Percentiles rank a stretch among this genome's conserved stretches.
These are phyloP conservation scores for Spilosoma lubricipeda DNA, from an alignment of 2,888 invertebrate genomes.

Conservation along the genomic window DNA sequence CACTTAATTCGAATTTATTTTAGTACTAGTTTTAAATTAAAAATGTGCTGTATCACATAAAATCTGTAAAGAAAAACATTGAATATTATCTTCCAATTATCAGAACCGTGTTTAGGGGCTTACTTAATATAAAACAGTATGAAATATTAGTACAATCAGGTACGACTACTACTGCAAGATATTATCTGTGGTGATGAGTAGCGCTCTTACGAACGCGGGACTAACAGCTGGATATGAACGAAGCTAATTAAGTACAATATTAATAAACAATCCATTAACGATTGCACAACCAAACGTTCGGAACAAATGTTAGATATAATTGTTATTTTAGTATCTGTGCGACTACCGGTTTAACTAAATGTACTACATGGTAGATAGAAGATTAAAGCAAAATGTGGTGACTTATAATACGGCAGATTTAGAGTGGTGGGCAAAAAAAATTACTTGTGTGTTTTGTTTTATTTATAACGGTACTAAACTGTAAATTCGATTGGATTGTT, in stretches of 20 bases:
- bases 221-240: slow-evolving; percentile 27
- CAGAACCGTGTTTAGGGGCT: slow-evolving; percentile 49
- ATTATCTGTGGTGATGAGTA: slow-evolving; percentile 53
- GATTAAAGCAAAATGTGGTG: background rate
- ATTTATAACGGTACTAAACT: background rate
- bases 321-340: slow-evolving; percentile 33
- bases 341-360: slow-evolving; percentile 12
- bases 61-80: slow-evolving; percentile 31
- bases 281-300: slow-evolving; percentile 46
- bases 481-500: background rate
- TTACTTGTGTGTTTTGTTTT: background rate
- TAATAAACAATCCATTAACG: slow-evolving; percentile 74
- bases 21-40: slow-evolving; percentile 11
- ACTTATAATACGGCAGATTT: background rate
- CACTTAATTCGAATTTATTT: slow-evolving; percentile 13
- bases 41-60: slow-evolving; percentile 20
- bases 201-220: slow-evolving; percentile 52
- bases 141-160: slow-evolving; percentile 36
- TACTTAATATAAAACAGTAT: slow-evolving; percentile 53
- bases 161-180: slow-evolving; percentile 53
- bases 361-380: background rate
- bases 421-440: background rate
- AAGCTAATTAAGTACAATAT: slow-evolving; percentile 70
- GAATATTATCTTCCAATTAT: slow-evolving; percentile 51
- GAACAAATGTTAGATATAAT: slow-evolving; percentile 27